These are phyloP conservation scores for Anhinga rufa DNA, from an alignment of 2,113 vertebrate genomes.

Conservation along the genomic window DNA sequence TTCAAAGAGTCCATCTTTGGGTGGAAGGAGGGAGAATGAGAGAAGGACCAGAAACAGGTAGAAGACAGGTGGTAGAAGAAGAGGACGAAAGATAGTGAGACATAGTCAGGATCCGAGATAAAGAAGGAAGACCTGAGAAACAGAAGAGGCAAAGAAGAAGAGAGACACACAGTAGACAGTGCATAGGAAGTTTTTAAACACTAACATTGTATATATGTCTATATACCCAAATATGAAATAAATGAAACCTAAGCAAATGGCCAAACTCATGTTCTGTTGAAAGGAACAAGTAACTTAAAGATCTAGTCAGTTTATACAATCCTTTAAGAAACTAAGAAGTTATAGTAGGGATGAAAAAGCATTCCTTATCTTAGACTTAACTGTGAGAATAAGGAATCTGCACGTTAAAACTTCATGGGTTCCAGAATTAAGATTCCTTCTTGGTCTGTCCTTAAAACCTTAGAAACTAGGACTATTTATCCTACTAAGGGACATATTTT, in stretches of 20 bases:
- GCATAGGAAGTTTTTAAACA: not conserved
- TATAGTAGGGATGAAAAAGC: not conserved
- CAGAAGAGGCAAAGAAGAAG: constrained; percentile 15
- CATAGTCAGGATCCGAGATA: constrained; percentile 43
- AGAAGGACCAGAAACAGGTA: constrained; percentile 36
- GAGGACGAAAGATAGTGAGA: constrained; percentile 35
- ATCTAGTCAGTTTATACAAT: not conserved
- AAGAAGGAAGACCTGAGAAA: constrained; percentile 39
- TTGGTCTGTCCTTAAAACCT: not conserved
- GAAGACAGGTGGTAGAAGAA: constrained; percentile 34
- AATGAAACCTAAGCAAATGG: not conserved
- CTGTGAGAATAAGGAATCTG: not conserved
- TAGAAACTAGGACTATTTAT: not conserved
- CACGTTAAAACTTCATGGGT: not conserved
- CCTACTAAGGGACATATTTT: not conserved
- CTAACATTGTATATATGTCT: not conserved
- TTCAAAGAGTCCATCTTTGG: not conserved
- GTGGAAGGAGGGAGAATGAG: constrained; percentile 25
- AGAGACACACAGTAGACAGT: not conserved
- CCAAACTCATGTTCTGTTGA: not conserved
- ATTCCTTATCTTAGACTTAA: not conserved
- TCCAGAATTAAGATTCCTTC: not conserved
- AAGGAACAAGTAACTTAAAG: not conserved
- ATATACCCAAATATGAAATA: not conserved
- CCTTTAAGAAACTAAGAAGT: not conserved